Conservation (phyloP, 1,140 invertebrate species). For the Lanistes nyassanus region DNA sequence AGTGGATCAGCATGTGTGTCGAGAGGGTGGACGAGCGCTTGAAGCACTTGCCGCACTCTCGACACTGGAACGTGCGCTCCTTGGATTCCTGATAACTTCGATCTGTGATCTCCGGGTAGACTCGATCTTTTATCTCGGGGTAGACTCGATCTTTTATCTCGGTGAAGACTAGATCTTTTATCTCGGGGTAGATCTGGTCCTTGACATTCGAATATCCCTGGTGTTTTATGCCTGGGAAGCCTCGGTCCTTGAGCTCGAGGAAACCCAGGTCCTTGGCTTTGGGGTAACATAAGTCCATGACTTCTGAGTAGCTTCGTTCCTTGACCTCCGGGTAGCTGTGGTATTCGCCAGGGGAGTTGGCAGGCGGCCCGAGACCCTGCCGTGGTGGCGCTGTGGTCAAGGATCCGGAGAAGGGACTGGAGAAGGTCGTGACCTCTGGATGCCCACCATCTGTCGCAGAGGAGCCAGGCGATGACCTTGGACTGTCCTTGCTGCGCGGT, state of each 20-base stretch:
- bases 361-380: no score
- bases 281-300: background rate
- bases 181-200: no score
- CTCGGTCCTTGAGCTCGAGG: background rate
- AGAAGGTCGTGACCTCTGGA: background rate
- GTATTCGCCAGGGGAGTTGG: background rate
- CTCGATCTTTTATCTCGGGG: background rate
- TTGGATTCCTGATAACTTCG: background rate
- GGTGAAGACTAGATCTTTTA: background rate
- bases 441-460: background rate
- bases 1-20: constrained; percentile 98
- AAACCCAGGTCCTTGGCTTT: background rate
- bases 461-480: background rate
- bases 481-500: background rate
- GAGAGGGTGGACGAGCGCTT: constrained; percentile 97
- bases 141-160: background rate
- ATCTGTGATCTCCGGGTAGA: background rate
- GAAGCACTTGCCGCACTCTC: constrained; percentile 97
- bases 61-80: constrained; percentile 85
- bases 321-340: background rate
- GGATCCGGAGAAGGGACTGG: background rate
- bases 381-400: background rate
- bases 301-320: background rate
- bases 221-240: background rate
- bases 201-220: background rate